phyloP scores from a whole-genome alignment of 2,797 vertebrate species.

The Melanotaenia pygmaea region DNA sequence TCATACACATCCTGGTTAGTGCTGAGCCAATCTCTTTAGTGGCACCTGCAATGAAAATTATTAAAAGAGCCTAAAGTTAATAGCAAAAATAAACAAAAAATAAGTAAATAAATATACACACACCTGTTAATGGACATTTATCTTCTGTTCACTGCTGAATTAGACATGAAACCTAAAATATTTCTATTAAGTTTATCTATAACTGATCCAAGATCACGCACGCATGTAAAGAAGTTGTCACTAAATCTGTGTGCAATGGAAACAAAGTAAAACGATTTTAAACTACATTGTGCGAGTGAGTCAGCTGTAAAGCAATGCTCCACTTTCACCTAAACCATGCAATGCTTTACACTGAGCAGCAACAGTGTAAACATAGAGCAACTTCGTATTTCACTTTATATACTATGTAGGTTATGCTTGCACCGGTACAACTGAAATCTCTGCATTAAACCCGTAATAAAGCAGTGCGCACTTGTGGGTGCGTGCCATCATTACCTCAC shows the following conservation, averaged over 20 bases:
- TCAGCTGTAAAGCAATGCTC: neutral
- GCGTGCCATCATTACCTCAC: neutral
- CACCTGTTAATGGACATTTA: neutral
- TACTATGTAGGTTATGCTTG: neutral
- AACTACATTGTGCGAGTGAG: neutral
- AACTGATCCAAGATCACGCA: neutral
- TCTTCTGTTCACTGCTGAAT: neutral
- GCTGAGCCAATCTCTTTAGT: slow-evolving; percentile 89
- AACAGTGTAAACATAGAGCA: neutral
- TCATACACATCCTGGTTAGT: slow-evolving; percentile 89
- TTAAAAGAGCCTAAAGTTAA: neutral
- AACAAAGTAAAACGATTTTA: neutral
- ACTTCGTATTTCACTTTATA: neutral
- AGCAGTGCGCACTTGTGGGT: neutral
- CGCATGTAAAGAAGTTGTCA: neutral
- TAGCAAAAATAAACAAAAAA: neutral
- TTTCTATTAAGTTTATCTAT: neutral
- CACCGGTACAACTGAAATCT: neutral
- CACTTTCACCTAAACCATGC: neutral
- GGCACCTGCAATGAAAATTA: slow-evolving; percentile 73
- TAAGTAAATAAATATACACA: neutral
- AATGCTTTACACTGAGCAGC: neutral
- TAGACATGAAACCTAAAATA: neutral
- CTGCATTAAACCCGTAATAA: neutral
- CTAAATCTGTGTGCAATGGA: neutral